Percentiles rank a stretch among this genome's conserved stretches.
These are phyloP conservation scores for Pitta sordida DNA, from an alignment of 2,113 vertebrate genomes.

Conservation along the genomic window DNA sequence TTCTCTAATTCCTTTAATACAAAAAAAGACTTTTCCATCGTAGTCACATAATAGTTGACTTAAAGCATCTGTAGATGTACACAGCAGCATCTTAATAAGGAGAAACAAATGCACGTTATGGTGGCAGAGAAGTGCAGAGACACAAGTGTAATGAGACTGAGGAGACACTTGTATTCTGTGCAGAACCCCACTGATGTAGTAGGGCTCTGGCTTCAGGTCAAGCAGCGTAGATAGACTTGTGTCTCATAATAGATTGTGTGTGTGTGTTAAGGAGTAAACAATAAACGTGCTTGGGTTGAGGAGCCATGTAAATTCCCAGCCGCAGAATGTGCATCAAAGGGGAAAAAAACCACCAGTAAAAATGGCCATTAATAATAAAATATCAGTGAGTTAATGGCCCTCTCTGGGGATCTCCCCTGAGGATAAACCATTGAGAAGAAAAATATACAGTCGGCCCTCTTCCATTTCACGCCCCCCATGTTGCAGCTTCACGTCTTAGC, in stretches of 20 bases:
- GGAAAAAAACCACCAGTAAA: background rate
- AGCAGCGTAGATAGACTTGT: background rate
- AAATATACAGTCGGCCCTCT: too few relatives aligned
- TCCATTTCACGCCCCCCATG: too few relatives aligned
- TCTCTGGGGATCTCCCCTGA: background rate
- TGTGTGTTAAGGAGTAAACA: background rate
- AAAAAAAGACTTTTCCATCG: background rate
- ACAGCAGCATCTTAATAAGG: background rate
- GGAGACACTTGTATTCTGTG: background rate
- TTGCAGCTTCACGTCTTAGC: too few relatives aligned
- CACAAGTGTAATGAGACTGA: background rate
- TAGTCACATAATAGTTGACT: background rate
- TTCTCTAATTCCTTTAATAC: background rate
- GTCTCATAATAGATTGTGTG: background rate
- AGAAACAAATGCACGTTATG: background rate
- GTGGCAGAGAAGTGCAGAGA: background rate
- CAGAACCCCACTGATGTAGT: background rate
- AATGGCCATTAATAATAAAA: background rate
- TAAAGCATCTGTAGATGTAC: background rate
- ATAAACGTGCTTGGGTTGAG: background rate
- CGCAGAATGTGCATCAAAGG: background rate
- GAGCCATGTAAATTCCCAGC: background rate
- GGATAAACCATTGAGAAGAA: too few relatives aligned
- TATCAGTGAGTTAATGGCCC: background rate
- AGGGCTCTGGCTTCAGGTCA: background rate